phyloP scores from a whole-genome alignment of 2,888 invertebrate genomes.

The Siphlonurus alternatus region DNA sequence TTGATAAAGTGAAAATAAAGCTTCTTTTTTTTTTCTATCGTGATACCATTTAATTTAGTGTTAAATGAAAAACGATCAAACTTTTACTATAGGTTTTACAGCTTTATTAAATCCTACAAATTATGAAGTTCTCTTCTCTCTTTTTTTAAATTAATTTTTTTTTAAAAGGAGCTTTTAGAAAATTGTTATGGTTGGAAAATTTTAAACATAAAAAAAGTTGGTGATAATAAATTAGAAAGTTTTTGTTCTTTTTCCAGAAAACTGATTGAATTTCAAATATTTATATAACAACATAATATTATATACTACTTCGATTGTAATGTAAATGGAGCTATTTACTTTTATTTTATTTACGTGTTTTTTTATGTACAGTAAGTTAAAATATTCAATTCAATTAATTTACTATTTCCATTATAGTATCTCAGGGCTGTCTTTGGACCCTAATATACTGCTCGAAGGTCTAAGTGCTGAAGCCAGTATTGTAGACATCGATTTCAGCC shows the following conservation, averaged over 20 bases:
- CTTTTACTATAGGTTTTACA: no score
- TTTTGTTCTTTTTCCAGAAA: not conserved
- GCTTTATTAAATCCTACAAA: no score
- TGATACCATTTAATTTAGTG: not conserved
- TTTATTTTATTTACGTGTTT: not conserved
- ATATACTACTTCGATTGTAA: no score
- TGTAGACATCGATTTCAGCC: not conserved
- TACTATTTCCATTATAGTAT: not conserved
- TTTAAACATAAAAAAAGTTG: no score
- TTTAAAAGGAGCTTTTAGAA: no score
- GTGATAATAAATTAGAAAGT: no score
- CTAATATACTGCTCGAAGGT: not conserved
- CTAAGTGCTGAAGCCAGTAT: not conserved
- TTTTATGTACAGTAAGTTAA: not conserved
- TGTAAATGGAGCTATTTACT: no score
- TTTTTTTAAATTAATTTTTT: no score
- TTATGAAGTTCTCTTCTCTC: no score
- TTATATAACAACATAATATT: no score
- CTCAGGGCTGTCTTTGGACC: not conserved
- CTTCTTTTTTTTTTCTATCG: not conserved
- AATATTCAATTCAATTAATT: not conserved
- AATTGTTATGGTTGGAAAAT: no score
- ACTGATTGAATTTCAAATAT: no score
- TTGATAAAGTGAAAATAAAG: not conserved
- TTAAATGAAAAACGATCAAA: not conserved